Evolutionary conservation across 92 coral and sea anemone species (phyloP).

Genomic region (Bergia puertoricense): DNA sequence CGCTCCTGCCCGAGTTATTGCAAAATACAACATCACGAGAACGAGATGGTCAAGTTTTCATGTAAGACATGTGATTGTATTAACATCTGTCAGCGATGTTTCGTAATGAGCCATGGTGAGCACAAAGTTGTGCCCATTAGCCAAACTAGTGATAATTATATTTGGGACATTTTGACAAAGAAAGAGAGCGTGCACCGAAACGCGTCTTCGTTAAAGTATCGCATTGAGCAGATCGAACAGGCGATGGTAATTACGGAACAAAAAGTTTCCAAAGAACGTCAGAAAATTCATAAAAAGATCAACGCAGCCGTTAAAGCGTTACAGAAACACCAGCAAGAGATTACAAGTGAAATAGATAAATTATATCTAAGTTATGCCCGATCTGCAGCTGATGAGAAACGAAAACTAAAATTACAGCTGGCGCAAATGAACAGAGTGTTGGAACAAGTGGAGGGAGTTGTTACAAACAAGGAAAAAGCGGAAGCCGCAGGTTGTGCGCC

Average conservation of each 20-base stretch:
- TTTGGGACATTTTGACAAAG: conserved; percentile 30
- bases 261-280: conserved; percentile 34
- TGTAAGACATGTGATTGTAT: background rate
- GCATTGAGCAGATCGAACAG: conserved; percentile 22
- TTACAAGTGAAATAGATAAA: conserved; percentile 29
- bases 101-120: conserved; percentile 16
- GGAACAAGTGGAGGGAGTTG: conserved; percentile 29
- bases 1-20: background rate
- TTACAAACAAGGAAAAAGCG: background rate
- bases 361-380: conserved; percentile 11
- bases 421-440: conserved; percentile 26
- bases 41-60: conserved; percentile 19
- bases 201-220: conserved; percentile 13
- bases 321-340: conserved; percentile 19
- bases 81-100: conserved; percentile 34
- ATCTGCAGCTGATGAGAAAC: conserved; percentile 33
- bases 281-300: conserved; percentile 20
- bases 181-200: conserved; percentile 28
- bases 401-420: conserved; percentile 25
- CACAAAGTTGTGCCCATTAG: conserved; percentile 17
- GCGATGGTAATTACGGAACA: conserved; percentile 38
- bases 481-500: background rate
- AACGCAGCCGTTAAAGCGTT: conserved; percentile 17
- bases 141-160: background rate
- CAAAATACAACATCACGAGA: background rate